A percentile compares a stretch with the other conserved stretches of the same genome.
These are phyloP conservation scores for Pseudorhiza aurosa DNA, from an alignment of 30 jellyfish, hydroid and myxozoan species.

Conservation along the genomic window DNA sequence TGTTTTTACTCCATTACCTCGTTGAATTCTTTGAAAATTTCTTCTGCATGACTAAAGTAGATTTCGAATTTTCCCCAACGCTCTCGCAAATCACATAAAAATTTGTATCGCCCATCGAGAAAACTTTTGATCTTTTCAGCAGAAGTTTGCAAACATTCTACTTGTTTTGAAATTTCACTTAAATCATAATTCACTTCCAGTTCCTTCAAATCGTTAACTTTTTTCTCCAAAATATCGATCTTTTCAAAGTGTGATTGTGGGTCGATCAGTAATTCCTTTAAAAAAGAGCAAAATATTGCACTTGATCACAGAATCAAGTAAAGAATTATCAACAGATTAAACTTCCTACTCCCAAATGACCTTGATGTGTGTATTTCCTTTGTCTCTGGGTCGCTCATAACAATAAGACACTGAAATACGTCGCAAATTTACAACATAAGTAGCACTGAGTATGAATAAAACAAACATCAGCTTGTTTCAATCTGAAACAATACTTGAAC, in stretches of 20 bases:
- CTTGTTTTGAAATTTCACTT: background rate
- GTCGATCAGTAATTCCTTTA: slow-evolving; percentile 10
- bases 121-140: slow-evolving; percentile 9
- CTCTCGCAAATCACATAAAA: background rate
- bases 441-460: too few relatives aligned
- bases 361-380: too few relatives aligned
- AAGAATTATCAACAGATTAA: too few relatives aligned
- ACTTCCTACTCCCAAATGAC: too few relatives aligned
- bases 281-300: too few relatives aligned
- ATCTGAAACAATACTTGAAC: too few relatives aligned
- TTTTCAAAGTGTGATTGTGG: slow-evolving; percentile 36
- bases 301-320: too few relatives aligned
- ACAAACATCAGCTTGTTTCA: too few relatives aligned
- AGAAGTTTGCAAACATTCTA: slow-evolving; percentile 3
- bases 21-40: slow-evolving; percentile 36
- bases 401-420: too few relatives aligned
- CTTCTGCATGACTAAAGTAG: slow-evolving; percentile 53
- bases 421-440: too few relatives aligned
- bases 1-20: too few relatives aligned
- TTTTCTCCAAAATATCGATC: background rate
- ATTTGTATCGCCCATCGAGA: background rate
- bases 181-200: background rate
- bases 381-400: too few relatives aligned
- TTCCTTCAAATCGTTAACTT: background rate
- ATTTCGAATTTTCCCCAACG: slow-evolving; percentile 60